A percentile compares a stretch with the other conserved stretches of the same genome.
phyloP scores from a whole-genome alignment of 2,888 invertebrate genomes.

The Drosophila anomelani region DNA sequence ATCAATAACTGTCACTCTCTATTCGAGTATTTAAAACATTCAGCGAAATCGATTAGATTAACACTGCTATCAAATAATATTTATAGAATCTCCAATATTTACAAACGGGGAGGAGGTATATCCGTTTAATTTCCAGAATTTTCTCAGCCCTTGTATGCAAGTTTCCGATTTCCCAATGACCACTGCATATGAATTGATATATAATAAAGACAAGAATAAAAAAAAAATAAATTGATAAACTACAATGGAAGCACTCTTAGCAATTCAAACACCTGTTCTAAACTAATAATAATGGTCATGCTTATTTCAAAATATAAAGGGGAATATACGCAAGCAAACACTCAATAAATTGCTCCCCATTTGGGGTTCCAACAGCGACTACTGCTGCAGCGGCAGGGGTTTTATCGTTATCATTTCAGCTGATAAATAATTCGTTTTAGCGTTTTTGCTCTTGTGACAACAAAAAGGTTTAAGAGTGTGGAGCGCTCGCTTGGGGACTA shows the following conservation, averaged over 20 bases:
- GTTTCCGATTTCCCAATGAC: neutral
- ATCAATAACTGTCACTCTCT: neutral
- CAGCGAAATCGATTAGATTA: conserved; percentile 10
- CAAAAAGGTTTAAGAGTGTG: conserved; percentile 31
- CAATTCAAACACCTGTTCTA: neutral
- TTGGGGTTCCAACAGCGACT: neutral
- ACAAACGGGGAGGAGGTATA: neutral
- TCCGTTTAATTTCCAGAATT: conserved; percentile 3
- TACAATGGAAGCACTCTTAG: neutral
- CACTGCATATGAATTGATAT: conserved; percentile 1
- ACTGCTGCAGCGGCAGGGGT: neutral
- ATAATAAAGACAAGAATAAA: conserved; percentile 3
- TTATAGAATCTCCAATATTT: neutral
- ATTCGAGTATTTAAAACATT: conserved; percentile 6
- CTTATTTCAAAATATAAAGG: conserved; percentile 13
- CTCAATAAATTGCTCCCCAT: neutral
- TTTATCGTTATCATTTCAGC: conserved; percentile 19
- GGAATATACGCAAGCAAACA: conserved; percentile 10
- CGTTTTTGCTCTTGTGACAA: conserved; percentile 25
- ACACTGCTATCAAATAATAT: neutral
- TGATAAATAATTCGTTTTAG: neutral
- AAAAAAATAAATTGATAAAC: conserved; percentile 1
- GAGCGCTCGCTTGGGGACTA: neutral
- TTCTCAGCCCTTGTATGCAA: neutral
- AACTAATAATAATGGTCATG: conserved; percentile 25